Evolutionary conservation across 2,797 vertebrate genomes (phyloP).

Genomic region (Vespertilio murinus): DNA sequence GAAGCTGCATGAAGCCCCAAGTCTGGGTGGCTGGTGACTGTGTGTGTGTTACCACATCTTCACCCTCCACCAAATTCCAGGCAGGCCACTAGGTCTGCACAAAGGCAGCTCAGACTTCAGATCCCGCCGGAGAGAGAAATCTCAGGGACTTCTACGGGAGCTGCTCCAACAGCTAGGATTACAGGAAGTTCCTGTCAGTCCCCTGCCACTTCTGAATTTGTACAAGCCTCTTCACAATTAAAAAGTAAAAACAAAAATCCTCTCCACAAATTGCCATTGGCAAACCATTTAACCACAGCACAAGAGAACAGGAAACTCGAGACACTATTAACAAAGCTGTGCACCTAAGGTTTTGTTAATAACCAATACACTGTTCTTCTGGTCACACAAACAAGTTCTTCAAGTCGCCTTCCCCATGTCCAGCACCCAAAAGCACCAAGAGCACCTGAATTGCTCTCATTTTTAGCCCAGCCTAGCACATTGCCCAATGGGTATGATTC

Average conservation of each 20-base stretch:
- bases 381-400: slow-evolving; percentile 10
- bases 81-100: neutral
- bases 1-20: slow-evolving; percentile 55
- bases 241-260: neutral
- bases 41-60: neutral
- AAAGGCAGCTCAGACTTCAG: slow-evolving; percentile 59
- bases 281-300: fast-evolving
- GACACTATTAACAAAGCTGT: slow-evolving; percentile 58
- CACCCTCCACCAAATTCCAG: slow-evolving; percentile 46
- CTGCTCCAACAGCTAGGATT: neutral
- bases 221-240: neutral
- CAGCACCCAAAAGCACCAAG: slow-evolving; percentile 68
- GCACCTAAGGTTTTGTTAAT: slow-evolving; percentile 51
- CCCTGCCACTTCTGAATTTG: neutral
- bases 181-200: neutral
- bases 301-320: neutral
- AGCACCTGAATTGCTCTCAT: neutral
- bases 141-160: slow-evolving; percentile 37
- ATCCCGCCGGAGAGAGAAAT: slow-evolving; percentile 13
- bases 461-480: neutral
- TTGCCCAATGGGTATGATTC: neutral
- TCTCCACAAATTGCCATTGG: neutral
- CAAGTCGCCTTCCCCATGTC: neutral
- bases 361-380: slow-evolving; percentile 65
- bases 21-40: slow-evolving; percentile 37